Base-by-base conservation (phyloP, 1,140 invertebrate genomes). In the Capitella teleta region DNA sequence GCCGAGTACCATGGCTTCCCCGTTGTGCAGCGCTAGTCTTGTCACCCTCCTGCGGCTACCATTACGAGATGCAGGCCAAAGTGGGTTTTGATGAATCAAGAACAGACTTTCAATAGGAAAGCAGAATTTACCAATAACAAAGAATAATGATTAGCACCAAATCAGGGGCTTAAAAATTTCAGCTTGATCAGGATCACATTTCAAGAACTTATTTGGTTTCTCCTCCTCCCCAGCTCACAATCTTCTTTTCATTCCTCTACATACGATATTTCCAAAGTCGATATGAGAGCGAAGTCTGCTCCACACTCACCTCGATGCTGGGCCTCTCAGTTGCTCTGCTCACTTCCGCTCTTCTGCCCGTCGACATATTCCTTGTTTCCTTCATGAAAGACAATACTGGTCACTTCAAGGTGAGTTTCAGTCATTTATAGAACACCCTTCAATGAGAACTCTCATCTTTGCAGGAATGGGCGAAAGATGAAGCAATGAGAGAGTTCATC, bases 281-380 rank as follows among this genome's bases (percentile, higher is more conserved):
- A 36, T 59, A 62, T 60, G 70, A 74, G 45, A 59, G 58, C 38
- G 66, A 73, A 14, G 18, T 57, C n/a, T 62, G 61, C n/a, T 58
- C 62, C 25, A 69, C 69, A 16, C 6, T 70, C 18, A 57, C 64
- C n/a, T 58, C 66, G 19, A 61, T 71, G 14, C 30, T 69, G 19
- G 63, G 64, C 24, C 51, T 76, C 10, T 62, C 61, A n/a, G 57
- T 72, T 5, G 64, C 72, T 5, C 50, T 76, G 21, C 46, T 75
- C 8, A 70, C 72, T 18, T 65, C 70, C 5, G 63, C 64, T 18
- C 52, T 76, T 8, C 57, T 74, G 6, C 74, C 74, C 3, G 68
- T 74, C n/a, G 74, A 75, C 57, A 68, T 75, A 10, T 75, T 75
- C 57, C 52, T 76, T 1, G 71, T 73, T 1, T 74, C 73, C 1